Evolutionary conservation across 2,113 vertebrate genomes (phyloP).

Genomic region (Otus sunia): DNA sequence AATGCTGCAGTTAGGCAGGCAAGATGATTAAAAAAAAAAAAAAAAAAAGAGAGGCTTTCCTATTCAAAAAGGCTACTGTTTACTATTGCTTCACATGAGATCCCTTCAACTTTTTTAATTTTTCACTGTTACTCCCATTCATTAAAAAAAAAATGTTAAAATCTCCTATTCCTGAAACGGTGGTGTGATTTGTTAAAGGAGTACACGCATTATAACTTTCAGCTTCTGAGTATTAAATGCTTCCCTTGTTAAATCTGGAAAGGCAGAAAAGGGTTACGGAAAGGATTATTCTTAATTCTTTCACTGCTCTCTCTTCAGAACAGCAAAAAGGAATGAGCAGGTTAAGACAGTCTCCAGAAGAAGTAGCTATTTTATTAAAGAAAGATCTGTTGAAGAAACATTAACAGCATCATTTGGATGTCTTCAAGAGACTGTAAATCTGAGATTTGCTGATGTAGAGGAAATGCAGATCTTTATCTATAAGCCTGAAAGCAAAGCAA

Average conservation of each 20-base stretch:
- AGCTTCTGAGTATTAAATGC: neutral
- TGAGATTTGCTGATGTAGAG: neutral
- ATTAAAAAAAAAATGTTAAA: neutral
- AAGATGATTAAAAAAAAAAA: neutral
- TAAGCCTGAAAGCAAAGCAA: constrained; percentile 10
- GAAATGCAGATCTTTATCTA: constrained; percentile 32
- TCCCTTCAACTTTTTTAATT: neutral
- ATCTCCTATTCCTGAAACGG: neutral
- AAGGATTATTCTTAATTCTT: neutral
- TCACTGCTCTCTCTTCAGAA: neutral
- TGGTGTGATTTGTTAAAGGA: neutral
- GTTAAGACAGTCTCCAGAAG: neutral
- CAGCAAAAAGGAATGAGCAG: neutral
- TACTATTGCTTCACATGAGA: neutral
- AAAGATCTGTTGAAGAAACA: constrained; percentile 20
- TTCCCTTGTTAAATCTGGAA: neutral
- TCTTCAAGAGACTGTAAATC: constrained; percentile 23
- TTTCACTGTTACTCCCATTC: neutral
- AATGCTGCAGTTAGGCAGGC: accelerated
- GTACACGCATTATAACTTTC: neutral
- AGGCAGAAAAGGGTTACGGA: neutral
- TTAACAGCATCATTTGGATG: neutral
- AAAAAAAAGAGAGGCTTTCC: neutral
- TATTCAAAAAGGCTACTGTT: neutral
- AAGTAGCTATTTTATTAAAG: neutral